Evolutionary conservation across 2,113 vertebrate species (phyloP).

Genomic region (Brachypteracias leptosomus): DNA sequence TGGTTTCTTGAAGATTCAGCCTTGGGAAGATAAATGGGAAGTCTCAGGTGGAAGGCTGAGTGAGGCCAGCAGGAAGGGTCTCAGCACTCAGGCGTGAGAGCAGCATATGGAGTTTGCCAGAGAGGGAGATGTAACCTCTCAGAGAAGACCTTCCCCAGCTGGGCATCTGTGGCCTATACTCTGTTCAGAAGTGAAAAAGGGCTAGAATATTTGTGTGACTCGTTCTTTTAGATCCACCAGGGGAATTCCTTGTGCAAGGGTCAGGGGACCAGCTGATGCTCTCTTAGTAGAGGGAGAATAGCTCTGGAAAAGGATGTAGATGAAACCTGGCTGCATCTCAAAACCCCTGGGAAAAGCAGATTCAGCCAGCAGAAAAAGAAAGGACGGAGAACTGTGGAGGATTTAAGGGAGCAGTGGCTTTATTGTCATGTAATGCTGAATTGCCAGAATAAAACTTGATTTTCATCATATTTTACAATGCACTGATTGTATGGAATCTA

Average conservation of each 20-base stretch:
- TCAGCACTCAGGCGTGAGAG: neutral
- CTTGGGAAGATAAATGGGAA: neutral
- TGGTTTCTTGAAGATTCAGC: neutral
- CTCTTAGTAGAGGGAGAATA: neutral
- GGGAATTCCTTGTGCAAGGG: neutral
- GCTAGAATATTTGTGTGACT: neutral
- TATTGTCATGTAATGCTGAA: slow-evolving; percentile 39
- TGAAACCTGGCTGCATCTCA: neutral
- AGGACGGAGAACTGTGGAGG: neutral
- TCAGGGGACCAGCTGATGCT: slow-evolving; percentile 4
- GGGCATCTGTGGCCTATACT: neutral
- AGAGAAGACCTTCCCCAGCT: neutral
- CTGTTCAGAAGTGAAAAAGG: neutral
- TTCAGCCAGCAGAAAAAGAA: neutral
- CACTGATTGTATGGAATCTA: slow-evolving; percentile 45
- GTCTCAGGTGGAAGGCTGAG: neutral
- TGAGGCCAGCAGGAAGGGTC: neutral
- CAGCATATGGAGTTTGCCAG: neutral
- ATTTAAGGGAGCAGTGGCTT: slow-evolving; percentile 28
- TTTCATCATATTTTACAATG: slow-evolving; percentile 49
- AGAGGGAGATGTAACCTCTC: neutral
- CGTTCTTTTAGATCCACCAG: neutral
- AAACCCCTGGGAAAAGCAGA: slow-evolving; percentile 2
- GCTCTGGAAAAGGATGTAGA: neutral
- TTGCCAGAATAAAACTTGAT: slow-evolving; percentile 49